These are phyloP conservation scores for Exephanes ischioxanthus DNA, from an alignment of 2,888 invertebrate genomes.

Conservation along the genomic window DNA sequence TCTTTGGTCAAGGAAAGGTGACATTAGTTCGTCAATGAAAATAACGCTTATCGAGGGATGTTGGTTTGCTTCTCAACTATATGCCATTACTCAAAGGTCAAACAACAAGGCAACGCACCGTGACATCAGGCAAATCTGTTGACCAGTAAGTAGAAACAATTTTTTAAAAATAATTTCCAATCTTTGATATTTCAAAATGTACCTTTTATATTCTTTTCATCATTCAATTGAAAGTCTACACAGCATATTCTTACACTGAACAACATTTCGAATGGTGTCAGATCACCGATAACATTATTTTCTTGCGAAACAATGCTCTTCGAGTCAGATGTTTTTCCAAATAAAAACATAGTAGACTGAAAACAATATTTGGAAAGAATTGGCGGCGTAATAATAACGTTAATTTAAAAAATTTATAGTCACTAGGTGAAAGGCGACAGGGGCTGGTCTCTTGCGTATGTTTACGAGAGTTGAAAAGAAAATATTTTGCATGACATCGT, in stretches of 20 bases:
- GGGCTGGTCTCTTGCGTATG: not conserved
- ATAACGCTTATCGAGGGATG: too few species aligned
- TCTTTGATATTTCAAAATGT: not conserved
- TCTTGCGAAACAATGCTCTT: not conserved
- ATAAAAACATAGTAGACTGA: not conserved
- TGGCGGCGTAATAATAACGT: not conserved
- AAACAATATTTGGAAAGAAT: not conserved
- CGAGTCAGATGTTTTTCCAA: too few species aligned
- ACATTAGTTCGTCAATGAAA: not conserved
- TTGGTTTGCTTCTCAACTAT: not conserved
- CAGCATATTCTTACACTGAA: not conserved
- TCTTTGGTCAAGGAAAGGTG: not conserved
- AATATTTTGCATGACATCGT: slow-evolving; percentile 22
- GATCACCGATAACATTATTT: not conserved
- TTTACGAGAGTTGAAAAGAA: not conserved
- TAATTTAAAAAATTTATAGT: not conserved
- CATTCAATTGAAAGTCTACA: not conserved
- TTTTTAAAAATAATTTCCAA: not conserved
- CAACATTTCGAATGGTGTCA: not conserved
- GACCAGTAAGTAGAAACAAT: not conserved
- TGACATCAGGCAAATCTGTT: not conserved
- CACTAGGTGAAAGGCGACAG: not conserved
- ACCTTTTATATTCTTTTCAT: not conserved
- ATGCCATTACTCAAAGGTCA: not conserved
- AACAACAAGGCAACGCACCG: not conserved